Evolutionary conservation across 2,797 vertebrate genomes (phyloP).

Genomic region (Ceyx erithaca): DNA sequence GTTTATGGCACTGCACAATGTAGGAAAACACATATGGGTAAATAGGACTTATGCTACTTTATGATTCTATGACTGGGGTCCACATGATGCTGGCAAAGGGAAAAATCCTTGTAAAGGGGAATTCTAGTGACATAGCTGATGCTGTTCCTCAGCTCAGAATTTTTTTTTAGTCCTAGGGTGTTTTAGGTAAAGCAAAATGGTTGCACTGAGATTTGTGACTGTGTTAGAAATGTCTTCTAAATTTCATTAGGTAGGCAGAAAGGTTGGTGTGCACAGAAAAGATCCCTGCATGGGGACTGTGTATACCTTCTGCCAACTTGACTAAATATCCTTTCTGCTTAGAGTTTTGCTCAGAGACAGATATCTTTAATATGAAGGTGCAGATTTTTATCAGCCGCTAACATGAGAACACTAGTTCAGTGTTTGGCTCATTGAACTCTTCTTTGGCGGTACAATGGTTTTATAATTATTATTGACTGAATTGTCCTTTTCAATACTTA

Average conservation of each 20-base stretch:
- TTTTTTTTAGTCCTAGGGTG: not conserved
- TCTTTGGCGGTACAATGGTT: not conserved
- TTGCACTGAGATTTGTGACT: not conserved
- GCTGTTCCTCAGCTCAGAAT: not conserved
- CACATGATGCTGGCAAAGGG: not conserved
- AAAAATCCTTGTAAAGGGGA: not conserved
- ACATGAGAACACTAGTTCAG: not conserved
- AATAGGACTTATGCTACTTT: too few species aligned
- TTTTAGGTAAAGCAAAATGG: not conserved
- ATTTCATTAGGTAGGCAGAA: not conserved
- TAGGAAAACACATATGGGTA: not conserved
- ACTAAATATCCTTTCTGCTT: not conserved
- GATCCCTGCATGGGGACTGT: not conserved
- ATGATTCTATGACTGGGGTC: not conserved
- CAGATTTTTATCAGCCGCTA: not conserved
- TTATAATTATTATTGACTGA: slow-evolving; percentile 51
- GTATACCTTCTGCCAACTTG: not conserved
- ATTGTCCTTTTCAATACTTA: slow-evolving; percentile 7
- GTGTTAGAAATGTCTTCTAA: not conserved
- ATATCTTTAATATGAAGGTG: not conserved
- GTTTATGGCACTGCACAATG: not conserved
- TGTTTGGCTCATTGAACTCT: not conserved
- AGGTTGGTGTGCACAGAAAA: not conserved
- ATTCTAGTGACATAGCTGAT: not conserved
- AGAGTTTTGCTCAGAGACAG: not conserved